Percentiles rank a stretch among this genome's conserved stretches.
Conservation (phyloP, 2,113 vertebrate species). For the Ammospiza caudacuta region DNA sequence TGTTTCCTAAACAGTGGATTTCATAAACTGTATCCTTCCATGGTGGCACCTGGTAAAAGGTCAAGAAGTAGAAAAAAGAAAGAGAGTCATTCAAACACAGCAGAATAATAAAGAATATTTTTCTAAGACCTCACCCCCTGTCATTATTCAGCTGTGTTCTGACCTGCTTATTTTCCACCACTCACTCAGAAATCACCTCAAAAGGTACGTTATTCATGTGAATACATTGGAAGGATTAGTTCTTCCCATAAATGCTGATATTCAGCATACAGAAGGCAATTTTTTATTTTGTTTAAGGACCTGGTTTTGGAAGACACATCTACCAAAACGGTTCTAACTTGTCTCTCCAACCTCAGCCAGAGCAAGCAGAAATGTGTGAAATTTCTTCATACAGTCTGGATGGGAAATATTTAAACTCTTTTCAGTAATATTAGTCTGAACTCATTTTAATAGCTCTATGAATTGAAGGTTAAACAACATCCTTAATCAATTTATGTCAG, state of each 20-base stretch:
- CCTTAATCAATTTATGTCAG: background rate
- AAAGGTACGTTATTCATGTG: background rate
- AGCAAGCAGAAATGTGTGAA: background rate
- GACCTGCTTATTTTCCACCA: background rate
- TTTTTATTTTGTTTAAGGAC: background rate
- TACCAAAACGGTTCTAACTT: background rate
- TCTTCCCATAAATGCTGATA: background rate
- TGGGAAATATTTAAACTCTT: background rate
- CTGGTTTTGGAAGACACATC: background rate
- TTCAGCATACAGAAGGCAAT: background rate
- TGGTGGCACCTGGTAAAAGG: background rate
- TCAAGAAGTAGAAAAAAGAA: background rate
- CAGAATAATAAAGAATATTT: background rate
- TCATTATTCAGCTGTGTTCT: background rate
- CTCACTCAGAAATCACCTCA: background rate
- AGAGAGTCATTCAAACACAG: background rate
- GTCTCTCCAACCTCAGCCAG: background rate
- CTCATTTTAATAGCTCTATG: background rate
- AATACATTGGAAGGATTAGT: background rate
- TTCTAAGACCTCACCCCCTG: background rate
- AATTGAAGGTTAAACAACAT: background rate
- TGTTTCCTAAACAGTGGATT: slow-evolving; percentile 14
- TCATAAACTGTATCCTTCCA: background rate
- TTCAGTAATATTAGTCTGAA: background rate
- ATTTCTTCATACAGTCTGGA: background rate